Base-by-base conservation (phyloP, 2,113 vertebrate genomes). In the Lepidothrix coronata region DNA sequence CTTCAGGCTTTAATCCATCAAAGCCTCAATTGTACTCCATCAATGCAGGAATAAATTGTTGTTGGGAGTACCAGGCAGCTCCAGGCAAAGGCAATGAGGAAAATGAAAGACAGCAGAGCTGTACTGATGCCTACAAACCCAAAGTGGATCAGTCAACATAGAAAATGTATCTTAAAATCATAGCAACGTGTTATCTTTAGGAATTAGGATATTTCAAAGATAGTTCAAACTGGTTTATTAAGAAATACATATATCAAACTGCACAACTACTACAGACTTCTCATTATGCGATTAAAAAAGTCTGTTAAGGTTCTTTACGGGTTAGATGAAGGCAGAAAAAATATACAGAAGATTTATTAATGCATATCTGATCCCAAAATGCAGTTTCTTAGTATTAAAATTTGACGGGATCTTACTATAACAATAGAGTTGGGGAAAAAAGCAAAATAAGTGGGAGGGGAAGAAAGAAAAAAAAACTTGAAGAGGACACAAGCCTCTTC, bases 381-480 rank as follows among this genome's bases (percentile, higher is more conserved):
- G 13, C 33, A 75, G 57, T 65, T 89, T 87, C n/a, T 91, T 82
- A 30, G 2, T 43, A 62, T 31, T 82, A 88, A 57, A 58, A 68
- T 65, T 68, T 54, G 11, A 23, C 65, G 54, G 7, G 51, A 55
- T 14, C 35, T 46, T 85, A 31, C 20, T 15, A 90, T 41, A 83
- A 27, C 13, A 86, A 76, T 3, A 55, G 33, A 94, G 15, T 1
- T 55, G 11, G 14, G 23, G 3, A 4, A 4, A 22, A 51, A 71
- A 39, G 4, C 23, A 78, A 91, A 89, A 1, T 39, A 85, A 59
- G 35, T 2, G 21, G 19, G n/a, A 83, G 37, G 6, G 15, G 2
- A 28, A n/a, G 19, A 46, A 5, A 3, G 0, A n/a, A 44, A 51
- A 3, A 58, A 18, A 30, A 31, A 1, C 18, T 61, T 14, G 14